These are phyloP conservation scores for Philereme transversata DNA, from an alignment of 2,888 invertebrate species.

Conservation along the genomic window DNA sequence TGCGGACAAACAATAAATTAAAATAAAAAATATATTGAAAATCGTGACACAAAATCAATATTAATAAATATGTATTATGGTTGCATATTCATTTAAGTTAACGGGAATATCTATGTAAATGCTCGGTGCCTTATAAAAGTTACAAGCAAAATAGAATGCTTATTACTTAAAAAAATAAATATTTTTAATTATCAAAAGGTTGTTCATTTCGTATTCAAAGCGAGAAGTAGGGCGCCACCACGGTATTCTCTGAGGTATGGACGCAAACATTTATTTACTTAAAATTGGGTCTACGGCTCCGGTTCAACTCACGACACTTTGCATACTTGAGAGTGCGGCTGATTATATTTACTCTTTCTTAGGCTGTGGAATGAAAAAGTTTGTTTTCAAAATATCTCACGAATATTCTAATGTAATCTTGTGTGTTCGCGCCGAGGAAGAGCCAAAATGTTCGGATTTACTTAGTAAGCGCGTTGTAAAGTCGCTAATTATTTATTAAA, in stretches of 20 bases:
- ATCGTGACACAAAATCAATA: too few species aligned
- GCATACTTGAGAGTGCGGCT: slow-evolving; percentile 35
- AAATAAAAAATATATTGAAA: too few species aligned
- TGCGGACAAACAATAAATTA: too few species aligned
- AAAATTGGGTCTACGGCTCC: slow-evolving; percentile 60
- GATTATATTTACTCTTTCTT: slow-evolving; percentile 39
- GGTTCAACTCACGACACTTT: slow-evolving; percentile 49
- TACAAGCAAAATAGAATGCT: slow-evolving; percentile 13
- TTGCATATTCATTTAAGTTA: too few species aligned
- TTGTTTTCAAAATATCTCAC: slow-evolving; percentile 34
- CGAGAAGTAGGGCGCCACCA: slow-evolving; percentile 45
- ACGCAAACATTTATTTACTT: slow-evolving; percentile 57
- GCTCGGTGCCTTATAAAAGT: neutral
- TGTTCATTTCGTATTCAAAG: slow-evolving; percentile 64
- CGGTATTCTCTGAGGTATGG: slow-evolving; percentile 52
- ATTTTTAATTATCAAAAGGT: slow-evolving; percentile 59
- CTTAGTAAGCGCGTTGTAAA: slow-evolving; percentile 31
- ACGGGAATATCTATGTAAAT: neutral
- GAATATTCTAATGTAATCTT: slow-evolving; percentile 36
- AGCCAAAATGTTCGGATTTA: slow-evolving; percentile 32
- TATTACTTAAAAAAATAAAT: slow-evolving; percentile 40
- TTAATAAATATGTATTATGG: too few species aligned
- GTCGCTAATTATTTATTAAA: slow-evolving; percentile 36
- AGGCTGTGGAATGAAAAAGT: slow-evolving; percentile 33
- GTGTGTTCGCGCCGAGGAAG: slow-evolving; percentile 22